These are phyloP conservation scores for Amblyornis subalaris DNA, from an alignment of 2,113 vertebrate genomes.

Conservation along the genomic window DNA sequence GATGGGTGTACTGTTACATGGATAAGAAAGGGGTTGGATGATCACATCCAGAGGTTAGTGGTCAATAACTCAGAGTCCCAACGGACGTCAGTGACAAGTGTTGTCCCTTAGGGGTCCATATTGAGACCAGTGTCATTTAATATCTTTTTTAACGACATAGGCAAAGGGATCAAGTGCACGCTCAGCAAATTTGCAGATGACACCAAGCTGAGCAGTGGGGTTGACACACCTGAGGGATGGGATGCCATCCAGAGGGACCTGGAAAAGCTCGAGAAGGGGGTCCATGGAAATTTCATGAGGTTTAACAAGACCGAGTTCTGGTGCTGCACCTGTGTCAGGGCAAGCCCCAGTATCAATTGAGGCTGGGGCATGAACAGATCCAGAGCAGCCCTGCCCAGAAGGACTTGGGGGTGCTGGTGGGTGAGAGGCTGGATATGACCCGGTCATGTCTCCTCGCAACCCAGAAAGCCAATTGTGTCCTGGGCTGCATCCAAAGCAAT, in stretches of 20 bases:
- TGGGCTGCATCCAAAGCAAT: rapidly evolving
- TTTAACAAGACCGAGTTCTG: not conserved
- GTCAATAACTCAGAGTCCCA: too few relatives aligned
- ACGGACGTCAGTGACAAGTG: not conserved
- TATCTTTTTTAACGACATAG: not conserved
- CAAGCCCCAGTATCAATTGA: rapidly evolving
- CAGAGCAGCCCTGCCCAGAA: not conserved
- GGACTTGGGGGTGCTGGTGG: not conserved
- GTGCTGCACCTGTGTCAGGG: not conserved
- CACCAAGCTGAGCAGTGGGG: not conserved
- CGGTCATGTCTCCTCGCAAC: not conserved
- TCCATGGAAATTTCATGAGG: too few relatives aligned
- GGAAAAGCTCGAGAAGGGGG: not conserved
- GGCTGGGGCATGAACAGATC: not conserved
- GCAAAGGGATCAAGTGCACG: not conserved
- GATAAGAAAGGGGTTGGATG: not conserved
- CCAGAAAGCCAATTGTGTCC: not conserved
- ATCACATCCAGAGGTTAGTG: not conserved
- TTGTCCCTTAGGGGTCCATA: not conserved
- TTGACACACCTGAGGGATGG: not conserved
- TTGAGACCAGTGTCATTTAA: not conserved
- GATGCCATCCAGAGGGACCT: not conserved
- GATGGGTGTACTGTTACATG: too few relatives aligned
- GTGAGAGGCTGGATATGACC: not conserved
- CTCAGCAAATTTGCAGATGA: not conserved